A percentile compares a stretch with the other conserved stretches of the same genome.
phyloP scores from a whole-genome alignment of 2,888 invertebrate species.

The Dysmachus trigonus region DNA sequence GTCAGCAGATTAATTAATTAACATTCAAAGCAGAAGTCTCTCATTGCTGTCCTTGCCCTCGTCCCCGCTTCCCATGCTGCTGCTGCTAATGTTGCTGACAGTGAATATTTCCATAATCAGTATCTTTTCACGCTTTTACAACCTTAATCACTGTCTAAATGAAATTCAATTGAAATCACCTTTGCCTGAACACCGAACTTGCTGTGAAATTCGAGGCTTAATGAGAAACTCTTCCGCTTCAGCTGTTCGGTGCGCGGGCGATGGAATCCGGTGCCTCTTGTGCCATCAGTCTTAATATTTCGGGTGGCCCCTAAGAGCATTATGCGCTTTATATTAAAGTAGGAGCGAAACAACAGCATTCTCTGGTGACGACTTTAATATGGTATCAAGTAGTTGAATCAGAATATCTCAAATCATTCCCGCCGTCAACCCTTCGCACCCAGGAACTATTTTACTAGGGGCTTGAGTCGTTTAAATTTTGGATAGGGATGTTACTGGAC shows the following conservation, averaged over 20 bases:
- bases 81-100: not conserved
- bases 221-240: not conserved
- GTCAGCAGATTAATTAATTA: not conserved
- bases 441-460: not conserved
- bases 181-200: not conserved
- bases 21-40: not conserved
- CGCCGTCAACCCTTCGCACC: not conserved
- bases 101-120: slow-evolving; percentile 6
- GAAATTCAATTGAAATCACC: not conserved
- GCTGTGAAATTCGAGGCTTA: not conserved
- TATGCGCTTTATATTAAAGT: not conserved
- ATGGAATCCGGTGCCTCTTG: not conserved
- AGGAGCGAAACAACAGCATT: not conserved
- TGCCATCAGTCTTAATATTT: not conserved
- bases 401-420: not conserved
- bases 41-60: not conserved
- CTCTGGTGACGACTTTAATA: not conserved
- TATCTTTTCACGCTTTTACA: slow-evolving; percentile 14
- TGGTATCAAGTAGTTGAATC: not conserved
- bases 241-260: not conserved
- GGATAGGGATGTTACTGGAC: not conserved
- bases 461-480: not conserved
- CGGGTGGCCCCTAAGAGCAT: not conserved
- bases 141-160: slow-evolving; percentile 15
- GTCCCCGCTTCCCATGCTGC: not conserved